Conservation (phyloP, 2,888 invertebrate genomes). For the Aethes cnicana region DNA sequence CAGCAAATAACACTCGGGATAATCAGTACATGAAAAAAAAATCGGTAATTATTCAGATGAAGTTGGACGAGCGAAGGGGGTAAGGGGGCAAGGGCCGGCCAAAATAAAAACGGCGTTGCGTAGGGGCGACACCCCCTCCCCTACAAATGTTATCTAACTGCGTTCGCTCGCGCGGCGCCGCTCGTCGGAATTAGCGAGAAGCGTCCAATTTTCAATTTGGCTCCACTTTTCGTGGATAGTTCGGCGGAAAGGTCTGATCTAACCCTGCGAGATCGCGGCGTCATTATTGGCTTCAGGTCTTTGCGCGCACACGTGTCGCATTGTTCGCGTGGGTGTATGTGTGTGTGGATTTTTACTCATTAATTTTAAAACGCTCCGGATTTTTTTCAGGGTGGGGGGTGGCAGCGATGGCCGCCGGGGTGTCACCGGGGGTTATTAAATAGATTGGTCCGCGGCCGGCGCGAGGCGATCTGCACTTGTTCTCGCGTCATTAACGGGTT, state of each 20-base stretch:
- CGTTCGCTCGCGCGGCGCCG: conserved; percentile 73
- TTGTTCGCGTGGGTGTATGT: conserved; percentile 75
- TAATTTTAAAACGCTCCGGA: conserved; percentile 84
- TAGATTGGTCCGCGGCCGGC: conserved; percentile 84
- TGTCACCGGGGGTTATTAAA: conserved; percentile 83
- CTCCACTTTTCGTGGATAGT: conserved; percentile 73
- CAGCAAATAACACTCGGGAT: conserved; percentile 82
- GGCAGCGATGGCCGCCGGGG: conserved; percentile 82
- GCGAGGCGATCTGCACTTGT: conserved; percentile 82
- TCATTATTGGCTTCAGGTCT: conserved; percentile 62
- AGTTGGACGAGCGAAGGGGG: conserved; percentile 81
- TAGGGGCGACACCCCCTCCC: conserved; percentile 76
- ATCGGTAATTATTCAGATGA: conserved; percentile 83
- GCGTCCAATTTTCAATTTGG: conserved; percentile 78
- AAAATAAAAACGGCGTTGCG: conserved; percentile 82
- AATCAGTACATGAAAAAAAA: conserved; percentile 82
- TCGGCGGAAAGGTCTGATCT: conserved; percentile 57
- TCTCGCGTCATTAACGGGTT: conserved; percentile 82
- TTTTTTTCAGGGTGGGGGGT: conserved; percentile 82
- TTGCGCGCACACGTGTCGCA: conserved; percentile 67
- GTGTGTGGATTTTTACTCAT: conserved; percentile 83
- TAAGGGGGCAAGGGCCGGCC: conserved; percentile 79
- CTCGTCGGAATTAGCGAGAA: conserved; percentile 74
- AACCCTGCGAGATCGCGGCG: conserved; percentile 16
- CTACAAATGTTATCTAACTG: conserved; percentile 82